phyloP scores from a whole-genome alignment of 1,140 invertebrate genomes.

The Lordiphosa collinella region DNA sequence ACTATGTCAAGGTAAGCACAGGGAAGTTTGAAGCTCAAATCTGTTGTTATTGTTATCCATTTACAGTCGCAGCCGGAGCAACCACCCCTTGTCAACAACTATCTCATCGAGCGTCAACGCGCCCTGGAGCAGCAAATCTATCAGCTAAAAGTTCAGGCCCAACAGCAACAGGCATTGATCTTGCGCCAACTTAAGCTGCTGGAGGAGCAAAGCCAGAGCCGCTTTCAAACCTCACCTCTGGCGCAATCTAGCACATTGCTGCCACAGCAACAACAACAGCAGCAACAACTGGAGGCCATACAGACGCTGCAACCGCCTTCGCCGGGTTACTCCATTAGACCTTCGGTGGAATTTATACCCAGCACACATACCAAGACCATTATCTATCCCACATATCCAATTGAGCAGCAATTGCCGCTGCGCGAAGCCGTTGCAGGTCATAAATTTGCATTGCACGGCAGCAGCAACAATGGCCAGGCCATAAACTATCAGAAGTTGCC shows the following conservation, averaged over 20 bases:
- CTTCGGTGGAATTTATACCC: constrained; percentile 77
- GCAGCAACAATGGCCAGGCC: constrained; percentile 28
- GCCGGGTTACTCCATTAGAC: constrained; percentile 71
- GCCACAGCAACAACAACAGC: constrained; percentile 38
- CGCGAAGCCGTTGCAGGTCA: constrained; percentile 68
- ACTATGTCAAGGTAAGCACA: constrained; percentile 49
- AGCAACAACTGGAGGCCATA: constrained; percentile 70
- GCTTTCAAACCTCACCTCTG: constrained; percentile 54
- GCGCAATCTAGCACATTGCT: constrained; percentile 64
- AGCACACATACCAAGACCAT: constrained; percentile 69
- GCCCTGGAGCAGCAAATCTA: constrained; percentile 85
- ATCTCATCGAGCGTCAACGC: constrained; percentile 83
- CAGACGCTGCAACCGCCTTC: constrained; percentile 71
- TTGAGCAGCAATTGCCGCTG: constrained; percentile 75
- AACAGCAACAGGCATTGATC: constrained; percentile 86
- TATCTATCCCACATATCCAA: constrained; percentile 75
- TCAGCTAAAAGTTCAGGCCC: constrained; percentile 82
- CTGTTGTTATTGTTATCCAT: not conserved
- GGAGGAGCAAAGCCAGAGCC: constrained; percentile 81
- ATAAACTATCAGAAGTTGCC: constrained; percentile 62
- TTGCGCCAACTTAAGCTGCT: constrained; percentile 83
- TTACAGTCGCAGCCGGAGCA: constrained; percentile 29
- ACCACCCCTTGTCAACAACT: constrained; percentile 60
- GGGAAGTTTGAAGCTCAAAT: not conserved
- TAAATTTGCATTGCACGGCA: constrained; percentile 63